A percentile compares a stretch with the other conserved stretches of the same genome.
These are phyloP conservation scores for Bothrops alternatus DNA, from an alignment of 2,797 vertebrate genomes.

Conservation along the genomic window DNA sequence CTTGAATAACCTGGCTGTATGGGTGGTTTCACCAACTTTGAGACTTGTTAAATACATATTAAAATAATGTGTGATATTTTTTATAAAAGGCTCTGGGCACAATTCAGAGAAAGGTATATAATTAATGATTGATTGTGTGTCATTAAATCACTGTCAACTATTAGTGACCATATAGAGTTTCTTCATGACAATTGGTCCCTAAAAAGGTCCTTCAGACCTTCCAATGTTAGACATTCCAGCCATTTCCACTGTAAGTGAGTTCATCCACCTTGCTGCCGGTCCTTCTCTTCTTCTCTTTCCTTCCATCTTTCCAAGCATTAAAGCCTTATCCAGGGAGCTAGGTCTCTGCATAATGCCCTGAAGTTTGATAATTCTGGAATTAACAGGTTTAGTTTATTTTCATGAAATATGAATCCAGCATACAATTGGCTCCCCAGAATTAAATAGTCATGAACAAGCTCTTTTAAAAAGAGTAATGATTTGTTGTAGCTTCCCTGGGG, in stretches of 20 bases:
- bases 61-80: neutral
- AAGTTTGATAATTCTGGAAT: neutral
- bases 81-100: neutral
- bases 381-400: neutral
- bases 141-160: neutral
- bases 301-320: neutral
- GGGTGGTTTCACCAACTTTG: neutral
- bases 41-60: neutral
- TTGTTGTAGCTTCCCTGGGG: neutral
- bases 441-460: neutral
- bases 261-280: neutral
- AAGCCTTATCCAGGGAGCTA: neutral
- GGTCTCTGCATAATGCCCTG: neutral
- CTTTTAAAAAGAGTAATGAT: neutral
- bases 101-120: neutral
- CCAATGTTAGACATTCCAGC: neutral
- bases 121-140: neutral
- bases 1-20: neutral
- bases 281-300: neutral
- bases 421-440: neutral
- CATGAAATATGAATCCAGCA: neutral
- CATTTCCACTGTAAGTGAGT: neutral
- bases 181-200: neutral
- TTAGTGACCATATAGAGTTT: neutral
- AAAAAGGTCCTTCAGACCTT: neutral